Evolutionary conservation across 2,797 vertebrate genomes (phyloP), one percentile per base, ranked within the genome.

Genomic region (Capromys pilorides): DNA sequence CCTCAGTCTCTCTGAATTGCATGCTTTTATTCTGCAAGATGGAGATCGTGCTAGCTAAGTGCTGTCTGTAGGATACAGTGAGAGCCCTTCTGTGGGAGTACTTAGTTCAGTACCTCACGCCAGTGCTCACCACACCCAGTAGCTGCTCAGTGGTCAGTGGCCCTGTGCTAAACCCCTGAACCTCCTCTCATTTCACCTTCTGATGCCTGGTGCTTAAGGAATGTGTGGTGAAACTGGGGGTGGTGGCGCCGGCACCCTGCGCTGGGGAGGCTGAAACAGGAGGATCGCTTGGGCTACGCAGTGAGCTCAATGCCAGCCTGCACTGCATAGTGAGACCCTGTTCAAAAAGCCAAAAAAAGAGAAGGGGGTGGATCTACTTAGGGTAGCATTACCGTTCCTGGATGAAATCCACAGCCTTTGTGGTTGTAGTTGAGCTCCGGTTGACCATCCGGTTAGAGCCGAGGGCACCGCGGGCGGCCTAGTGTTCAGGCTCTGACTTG

Each of bases 401-500:
- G 51, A 28, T 6, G 36, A 75, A 36, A 73, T 39, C 49, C 14
- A 13, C 78, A 82, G 36, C 8, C 31, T 51, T 90, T 88, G 16
- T 14, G 21, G n/a, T n/a, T n/a, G n/a, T n/a, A n/a, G 54, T 19
- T 57, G 83, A 85, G 41, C 57, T 89, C 79, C 75, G 13, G 49
- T 84, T 94, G 45, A 79, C 78, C 69, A 5, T 62, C 39, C 71
- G 41, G 4, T 88, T 90, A 71, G 82, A 90, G 71, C 79, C 39
- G n/a, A 62, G 6, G 31, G 9, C 71, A 26, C 69, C 62, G 59
- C 59, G 16, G 54, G 54, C 54, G 16, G 4, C 71, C 69, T 61
- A 77, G 93, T 59, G 59, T 89, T 81, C 36, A 3, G 82, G 21
- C 80, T 77, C 69, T 66, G 31, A 49, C 93, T 85, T 88, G 51